These are phyloP conservation scores for Scaptodrosophila latifasciaeformis DNA, from an alignment of 2,888 invertebrate species.

Conservation along the genomic window DNA sequence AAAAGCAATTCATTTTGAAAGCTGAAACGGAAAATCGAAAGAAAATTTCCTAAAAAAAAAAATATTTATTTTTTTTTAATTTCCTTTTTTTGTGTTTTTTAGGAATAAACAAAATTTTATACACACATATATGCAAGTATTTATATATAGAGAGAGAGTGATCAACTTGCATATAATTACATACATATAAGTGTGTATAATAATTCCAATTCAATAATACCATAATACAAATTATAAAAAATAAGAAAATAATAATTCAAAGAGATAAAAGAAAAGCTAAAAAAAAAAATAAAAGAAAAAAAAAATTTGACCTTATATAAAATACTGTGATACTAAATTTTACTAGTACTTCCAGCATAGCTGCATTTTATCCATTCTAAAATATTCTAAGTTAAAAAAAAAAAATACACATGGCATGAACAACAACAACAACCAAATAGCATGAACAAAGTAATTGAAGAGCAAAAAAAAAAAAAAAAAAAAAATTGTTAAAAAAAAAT, in stretches of 20 bases:
- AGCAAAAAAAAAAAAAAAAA: slow-evolving; percentile 9
- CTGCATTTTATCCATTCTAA: slow-evolving; percentile 76
- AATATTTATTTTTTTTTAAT: slow-evolving; percentile 73
- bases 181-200: too few relatives aligned
- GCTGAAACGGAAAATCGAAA: background rate
- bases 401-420: slow-evolving; percentile 7
- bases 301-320: slow-evolving; percentile 74
- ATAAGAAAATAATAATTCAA: too few relatives aligned
- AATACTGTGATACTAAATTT: slow-evolving; percentile 76
- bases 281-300: slow-evolving; percentile 16
- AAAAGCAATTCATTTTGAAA: background rate
- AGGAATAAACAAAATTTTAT: slow-evolving; percentile 18
- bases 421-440: slow-evolving; percentile 15
- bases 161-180: too few relatives aligned
- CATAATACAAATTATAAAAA: too few relatives aligned
- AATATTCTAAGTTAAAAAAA: slow-evolving; percentile 70
- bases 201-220: too few relatives aligned
- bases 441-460: background rate
- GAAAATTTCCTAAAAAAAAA: slow-evolving; percentile 17
- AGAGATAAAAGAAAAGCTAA: background rate
- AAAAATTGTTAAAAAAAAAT: slow-evolving; percentile 8
- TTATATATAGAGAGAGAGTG: slow-evolving; percentile 13
- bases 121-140: slow-evolving; percentile 18
- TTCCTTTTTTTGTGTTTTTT: slow-evolving; percentile 5
- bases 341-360: slow-evolving; percentile 76